Base-by-base conservation (phyloP, 2,113 vertebrate species). In the Aegypius monachus region DNA sequence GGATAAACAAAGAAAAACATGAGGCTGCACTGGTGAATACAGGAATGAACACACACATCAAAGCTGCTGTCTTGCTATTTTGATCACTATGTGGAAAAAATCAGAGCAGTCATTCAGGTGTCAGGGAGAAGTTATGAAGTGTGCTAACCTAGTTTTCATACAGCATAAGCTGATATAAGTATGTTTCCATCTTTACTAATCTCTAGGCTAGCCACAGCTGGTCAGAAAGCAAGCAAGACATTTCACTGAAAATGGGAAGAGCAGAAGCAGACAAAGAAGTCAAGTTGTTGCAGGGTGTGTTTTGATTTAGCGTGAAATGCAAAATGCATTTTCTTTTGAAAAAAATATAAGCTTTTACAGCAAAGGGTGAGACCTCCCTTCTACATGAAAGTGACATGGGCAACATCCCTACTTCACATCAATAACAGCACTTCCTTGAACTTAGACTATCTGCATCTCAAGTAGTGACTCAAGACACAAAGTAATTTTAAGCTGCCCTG, bases 81-180 rank as follows among this genome's bases (percentile, higher is more conserved):
- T 81, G 47, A 86, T 85, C 68, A 65, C 34, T 34, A 13, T 8
- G 5, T 47, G 50, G 47, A 72, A 90, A 93, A 91, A 72, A 77
- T 36, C 23, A 82, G 15, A 85, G 43, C 26, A 79, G 23, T 72
- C 43, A 81, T 75, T 94, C n/a, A 66, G 31, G 13, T 78, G 62
- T 80, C 91, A 92, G 53, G 42, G 38, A 93, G 65, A 82, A 75
- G 14, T 85, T 91, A 56, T 36, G 47, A 87, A 87, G 52, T 11
- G 43, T 79, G 20, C 20, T 61, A 89, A 65, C 29, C n/a, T 63
- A 55, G 47, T 79, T 79, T 91, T 78, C 63, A 47, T 68, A 63
- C 10, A 70, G 26, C 19, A 32, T 50, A 68, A 92, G 7, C 27
- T 50, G 75, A 62, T 77, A 38, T 13, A 93, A 53, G 12, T 23